Evolutionary conservation across 2,888 invertebrate species (phyloP).

Genomic region (Agrochola litura): DNA sequence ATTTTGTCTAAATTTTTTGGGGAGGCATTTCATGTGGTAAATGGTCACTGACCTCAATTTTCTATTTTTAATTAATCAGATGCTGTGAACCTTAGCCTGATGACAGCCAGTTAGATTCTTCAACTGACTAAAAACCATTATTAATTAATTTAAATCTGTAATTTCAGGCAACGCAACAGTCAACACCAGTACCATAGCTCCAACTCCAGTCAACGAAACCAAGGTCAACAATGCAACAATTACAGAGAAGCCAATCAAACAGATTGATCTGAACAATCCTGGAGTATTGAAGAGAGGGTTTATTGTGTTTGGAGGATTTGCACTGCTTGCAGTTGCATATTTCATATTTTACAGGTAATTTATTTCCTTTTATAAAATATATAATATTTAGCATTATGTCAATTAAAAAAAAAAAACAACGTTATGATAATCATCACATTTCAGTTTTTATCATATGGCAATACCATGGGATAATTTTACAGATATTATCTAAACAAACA

Average conservation of each 20-base stretch:
- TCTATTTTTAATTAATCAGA: neutral
- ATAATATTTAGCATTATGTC: neutral
- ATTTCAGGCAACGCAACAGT: slow-evolving; percentile 42
- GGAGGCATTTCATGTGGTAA: neutral
- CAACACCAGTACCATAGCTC: slow-evolving; percentile 1
- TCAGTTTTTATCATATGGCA: neutral
- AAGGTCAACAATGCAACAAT: slow-evolving; percentile 47
- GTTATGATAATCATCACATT: neutral
- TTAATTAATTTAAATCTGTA: neutral
- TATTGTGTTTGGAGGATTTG: slow-evolving; percentile 88
- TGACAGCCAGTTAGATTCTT: neutral
- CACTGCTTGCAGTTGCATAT: slow-evolving; percentile 84
- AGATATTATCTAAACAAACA: neutral
- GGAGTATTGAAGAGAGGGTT: slow-evolving; percentile 86
- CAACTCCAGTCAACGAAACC: slow-evolving; percentile 10
- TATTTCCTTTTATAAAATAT: neutral
- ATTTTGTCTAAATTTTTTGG: slow-evolving; percentile 1
- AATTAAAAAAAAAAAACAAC: neutral
- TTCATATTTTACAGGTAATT: slow-evolving; percentile 87
- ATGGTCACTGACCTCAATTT: neutral
- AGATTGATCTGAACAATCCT: slow-evolving; percentile 79
- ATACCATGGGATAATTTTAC: neutral
- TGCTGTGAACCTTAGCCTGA: neutral
- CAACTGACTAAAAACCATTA: neutral
- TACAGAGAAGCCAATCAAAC: slow-evolving; percentile 66